phyloP scores from a whole-genome alignment of 2,113 vertebrate genomes.

The Gallinago undulata region DNA sequence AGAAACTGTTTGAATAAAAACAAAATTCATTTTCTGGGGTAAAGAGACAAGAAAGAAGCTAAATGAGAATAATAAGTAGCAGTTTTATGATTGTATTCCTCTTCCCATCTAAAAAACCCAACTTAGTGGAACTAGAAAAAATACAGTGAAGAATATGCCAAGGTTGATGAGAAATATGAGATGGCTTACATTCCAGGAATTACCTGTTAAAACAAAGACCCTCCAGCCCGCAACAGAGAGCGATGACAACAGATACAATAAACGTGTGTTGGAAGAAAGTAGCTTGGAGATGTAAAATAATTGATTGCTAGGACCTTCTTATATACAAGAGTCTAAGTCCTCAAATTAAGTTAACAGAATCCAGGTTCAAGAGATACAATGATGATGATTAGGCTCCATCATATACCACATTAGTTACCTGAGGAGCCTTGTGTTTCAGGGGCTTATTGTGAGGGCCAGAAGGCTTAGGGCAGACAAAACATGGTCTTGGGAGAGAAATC shows the following conservation, averaged over 20 bases:
- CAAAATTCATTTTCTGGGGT: not conserved
- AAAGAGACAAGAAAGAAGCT: not conserved
- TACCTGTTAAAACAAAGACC: not conserved
- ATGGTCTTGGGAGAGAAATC: not conserved
- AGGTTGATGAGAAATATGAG: not conserved
- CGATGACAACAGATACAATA: not conserved
- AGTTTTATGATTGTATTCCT: not conserved
- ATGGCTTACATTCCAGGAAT: not conserved
- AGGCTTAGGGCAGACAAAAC: not conserved
- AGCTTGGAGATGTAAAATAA: not conserved
- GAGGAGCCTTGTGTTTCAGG: not conserved
- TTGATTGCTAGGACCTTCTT: not conserved
- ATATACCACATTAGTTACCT: not conserved
- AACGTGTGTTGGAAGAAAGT: not conserved
- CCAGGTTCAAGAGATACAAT: not conserved
- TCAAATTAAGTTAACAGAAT: not conserved
- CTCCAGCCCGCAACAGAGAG: not conserved
- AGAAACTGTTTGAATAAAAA: not conserved
- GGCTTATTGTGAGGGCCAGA: not conserved
- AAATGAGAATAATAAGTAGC: not conserved
- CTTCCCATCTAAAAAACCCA: fast-evolving
- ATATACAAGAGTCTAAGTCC: not conserved
- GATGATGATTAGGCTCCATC: not conserved
- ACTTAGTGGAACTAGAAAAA: not conserved
- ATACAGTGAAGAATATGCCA: not conserved